Base-by-base conservation (phyloP, 2,888 invertebrate species). In the Coelinius sp. region DNA sequence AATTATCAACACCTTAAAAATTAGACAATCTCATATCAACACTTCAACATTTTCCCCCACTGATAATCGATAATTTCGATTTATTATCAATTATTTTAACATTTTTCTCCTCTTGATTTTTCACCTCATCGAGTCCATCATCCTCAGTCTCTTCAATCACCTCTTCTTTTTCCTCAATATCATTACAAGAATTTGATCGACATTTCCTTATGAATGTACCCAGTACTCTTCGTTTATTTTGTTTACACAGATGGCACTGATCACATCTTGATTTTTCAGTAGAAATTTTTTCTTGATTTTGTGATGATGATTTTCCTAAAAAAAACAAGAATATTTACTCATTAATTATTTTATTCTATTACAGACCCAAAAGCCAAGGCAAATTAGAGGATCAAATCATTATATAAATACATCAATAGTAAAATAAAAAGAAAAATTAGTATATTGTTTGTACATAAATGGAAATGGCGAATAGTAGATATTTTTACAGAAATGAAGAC, bases 161-260 rank as follows among this genome's bases (percentile, higher is more conserved):
- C 69, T 88, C 88, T 66, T 88, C 88, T 17, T 89, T 89, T 71
- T 90, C 90, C 77, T 90, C 90, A 77, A 90, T 89, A 77, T 89
- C 89, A 67, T 89, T 86, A 77, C 89, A 88, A 73, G 88, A 88
- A 77, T 88, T 89, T n/a, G 88, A 87, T 20, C 88, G 87, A n/a
- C 89, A 86, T 71, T 90, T 90, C 63, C 89, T 85, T 75, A 90
- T 88, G 79, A 90, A 91, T 67, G 87, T 88, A 1, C 89, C 88
- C 2, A 91, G 81, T 2, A 88, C 89, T 49, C 91, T 86, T 74
- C 90, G 88, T 80, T 90, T 90, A 74, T 88, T 89, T 76, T 90
- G 90, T 73, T 89, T 89, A 80, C 90, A 90, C 71, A 90, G 88
- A 12, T 90, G 88, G 70, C 90, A 90, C 35, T 87, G 86, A 73